Percentiles rank a stretch among this genome's conserved stretches.
Conservation (phyloP, 1,140 invertebrate genomes). For the Zelostemma sp. region DNA sequence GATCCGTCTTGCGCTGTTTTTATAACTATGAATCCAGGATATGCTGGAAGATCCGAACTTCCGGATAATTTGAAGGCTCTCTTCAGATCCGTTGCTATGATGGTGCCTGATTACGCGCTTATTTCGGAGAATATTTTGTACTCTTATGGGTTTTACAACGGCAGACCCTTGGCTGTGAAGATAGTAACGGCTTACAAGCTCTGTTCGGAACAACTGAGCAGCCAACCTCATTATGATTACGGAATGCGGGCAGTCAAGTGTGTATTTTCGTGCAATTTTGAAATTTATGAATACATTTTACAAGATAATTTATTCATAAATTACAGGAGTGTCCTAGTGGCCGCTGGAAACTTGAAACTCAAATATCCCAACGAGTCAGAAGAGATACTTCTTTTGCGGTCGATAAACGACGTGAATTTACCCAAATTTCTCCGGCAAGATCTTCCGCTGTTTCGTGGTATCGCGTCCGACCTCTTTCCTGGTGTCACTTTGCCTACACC, state of each 20-base stretch:
- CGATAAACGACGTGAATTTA: constrained; percentile 94
- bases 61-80: constrained; percentile 95
- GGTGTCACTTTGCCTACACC: constrained; percentile 83
- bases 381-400: constrained; percentile 85
- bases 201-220: constrained; percentile 94
- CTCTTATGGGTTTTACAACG: constrained; percentile 93
- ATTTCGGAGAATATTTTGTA: constrained; percentile 96
- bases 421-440: constrained; percentile 93
- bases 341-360: constrained; percentile 75
- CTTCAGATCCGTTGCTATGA: constrained; percentile 97
- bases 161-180: constrained; percentile 89
- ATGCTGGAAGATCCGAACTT: constrained; percentile 90
- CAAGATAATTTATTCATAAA: no score
- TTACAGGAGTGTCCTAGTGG: no score
- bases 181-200: constrained; percentile 95
- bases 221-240: constrained; percentile 96
- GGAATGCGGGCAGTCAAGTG: constrained; percentile 92
- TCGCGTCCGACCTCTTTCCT: constrained; percentile 94
- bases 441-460: constrained; percentile 88
- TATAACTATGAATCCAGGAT: constrained; percentile 97
- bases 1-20: constrained; percentile 94
- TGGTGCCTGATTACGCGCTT: constrained; percentile 96
- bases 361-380: constrained; percentile 88
- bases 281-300: no score
- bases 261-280: no score